Percentiles rank a stretch among this genome's conserved stretches.
Evolutionary conservation across 2,888 invertebrate genomes (phyloP).

Genomic region (Ellobium chinense): DNA sequence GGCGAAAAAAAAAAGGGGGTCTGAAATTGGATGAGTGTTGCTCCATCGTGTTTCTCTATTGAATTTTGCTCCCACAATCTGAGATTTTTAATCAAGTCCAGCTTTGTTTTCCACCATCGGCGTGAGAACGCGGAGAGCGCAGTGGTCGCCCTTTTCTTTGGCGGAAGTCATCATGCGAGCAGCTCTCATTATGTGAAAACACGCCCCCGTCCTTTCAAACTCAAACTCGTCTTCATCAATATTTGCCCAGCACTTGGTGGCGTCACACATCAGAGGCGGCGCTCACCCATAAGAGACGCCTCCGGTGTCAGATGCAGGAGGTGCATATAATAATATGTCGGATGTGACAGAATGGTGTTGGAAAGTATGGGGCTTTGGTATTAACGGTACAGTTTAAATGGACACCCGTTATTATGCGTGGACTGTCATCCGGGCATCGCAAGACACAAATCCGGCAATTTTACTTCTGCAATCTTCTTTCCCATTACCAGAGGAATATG

Average conservation of each 20-base stretch:
- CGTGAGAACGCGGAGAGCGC: constrained; percentile 3
- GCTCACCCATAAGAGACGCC: too few species aligned
- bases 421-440: too few species aligned
- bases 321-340: too few species aligned
- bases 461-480: too few species aligned
- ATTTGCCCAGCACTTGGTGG: constrained; percentile 16
- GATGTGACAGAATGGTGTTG: too few species aligned
- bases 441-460: too few species aligned
- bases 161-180: constrained; percentile 29
- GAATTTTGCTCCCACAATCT: constrained; percentile 19
- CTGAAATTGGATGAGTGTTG: constrained; percentile 33
- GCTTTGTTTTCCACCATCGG: constrained; percentile 14
- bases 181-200: constrained; percentile 32
- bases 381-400: too few species aligned
- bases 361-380: too few species aligned
- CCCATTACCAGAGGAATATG: neutral
- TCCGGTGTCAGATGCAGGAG: too few species aligned
- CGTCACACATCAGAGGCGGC: neutral
- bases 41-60: constrained; percentile 31
- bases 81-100: constrained; percentile 29
- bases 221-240: constrained; percentile 34
- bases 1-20: neutral
- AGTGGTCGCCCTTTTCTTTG: neutral
- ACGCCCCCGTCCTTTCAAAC: constrained; percentile 22
- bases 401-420: too few species aligned